These are phyloP conservation scores for Oligia latruncula DNA, from an alignment of 2,888 invertebrate genomes.

Conservation along the genomic window DNA sequence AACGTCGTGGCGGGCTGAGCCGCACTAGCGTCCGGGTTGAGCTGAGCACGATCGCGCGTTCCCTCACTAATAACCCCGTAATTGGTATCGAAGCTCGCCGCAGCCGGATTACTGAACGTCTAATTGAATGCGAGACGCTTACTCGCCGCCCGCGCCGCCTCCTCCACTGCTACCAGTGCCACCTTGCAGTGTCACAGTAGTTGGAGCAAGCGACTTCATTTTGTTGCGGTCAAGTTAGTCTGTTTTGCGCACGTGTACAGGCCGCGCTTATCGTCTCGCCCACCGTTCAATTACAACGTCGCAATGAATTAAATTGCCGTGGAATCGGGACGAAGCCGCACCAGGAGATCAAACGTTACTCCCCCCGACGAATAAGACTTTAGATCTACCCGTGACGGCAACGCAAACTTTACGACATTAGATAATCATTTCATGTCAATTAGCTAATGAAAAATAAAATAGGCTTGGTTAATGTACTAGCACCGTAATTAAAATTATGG, in stretches of 20 bases:
- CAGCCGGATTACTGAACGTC: conserved; percentile 89
- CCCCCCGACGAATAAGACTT: conserved; percentile 76
- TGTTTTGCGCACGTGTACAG: conserved; percentile 84
- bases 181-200: conserved; percentile 73
- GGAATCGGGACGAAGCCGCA: conserved; percentile 74
- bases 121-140: conserved; percentile 89
- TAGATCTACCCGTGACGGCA: conserved; percentile 77
- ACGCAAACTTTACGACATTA: conserved; percentile 84
- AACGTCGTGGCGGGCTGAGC: conserved; percentile 56
- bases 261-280: conserved; percentile 69
- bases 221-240: conserved; percentile 87
- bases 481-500: conserved; percentile 86
- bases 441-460: conserved; percentile 90
- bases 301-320: conserved; percentile 86
- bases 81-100: conserved; percentile 90
- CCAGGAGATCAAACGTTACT: conserved; percentile 83
- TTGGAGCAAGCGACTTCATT: conserved; percentile 79
- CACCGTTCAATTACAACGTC: conserved; percentile 83
- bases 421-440: conserved; percentile 89
- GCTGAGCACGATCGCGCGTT: conserved; percentile 79
- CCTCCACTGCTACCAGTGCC: conserved; percentile 72
- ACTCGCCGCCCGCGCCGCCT: conserved; percentile 71
- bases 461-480: conserved; percentile 80
- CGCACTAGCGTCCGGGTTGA: conserved; percentile 72
- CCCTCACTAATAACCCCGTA: conserved; percentile 89